Conservation (phyloP, 2,113 vertebrate species). For the Hiodon alosoides region DNA sequence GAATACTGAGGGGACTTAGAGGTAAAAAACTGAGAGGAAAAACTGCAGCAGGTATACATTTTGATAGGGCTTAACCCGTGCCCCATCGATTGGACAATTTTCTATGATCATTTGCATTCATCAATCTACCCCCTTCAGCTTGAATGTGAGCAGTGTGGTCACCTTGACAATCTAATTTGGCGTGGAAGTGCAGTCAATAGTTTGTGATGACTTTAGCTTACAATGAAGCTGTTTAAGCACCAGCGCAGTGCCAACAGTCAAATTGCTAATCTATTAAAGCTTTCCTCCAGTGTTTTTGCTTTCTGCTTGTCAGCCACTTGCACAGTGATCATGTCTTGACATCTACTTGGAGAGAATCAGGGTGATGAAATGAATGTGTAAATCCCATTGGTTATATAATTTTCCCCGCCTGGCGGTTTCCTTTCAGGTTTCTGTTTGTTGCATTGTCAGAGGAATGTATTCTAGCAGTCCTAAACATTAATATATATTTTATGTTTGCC, state of each 20-base stretch:
- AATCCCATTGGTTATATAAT: too few relatives aligned
- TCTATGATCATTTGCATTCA: constrained; percentile 11
- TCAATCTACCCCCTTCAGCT: not conserved
- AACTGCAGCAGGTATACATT: not conserved
- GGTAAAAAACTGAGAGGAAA: constrained; percentile 1
- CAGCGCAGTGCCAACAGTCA: too few relatives aligned
- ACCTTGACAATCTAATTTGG: constrained; percentile 19
- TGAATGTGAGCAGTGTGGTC: constrained; percentile 10
- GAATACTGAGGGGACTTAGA: constrained; percentile 13
- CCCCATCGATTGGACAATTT: constrained; percentile 5
- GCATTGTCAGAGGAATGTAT: too few relatives aligned
- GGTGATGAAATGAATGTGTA: not conserved
- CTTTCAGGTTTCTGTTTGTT: too few relatives aligned
- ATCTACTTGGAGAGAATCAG: not conserved
- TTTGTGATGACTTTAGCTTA: constrained; percentile 8
- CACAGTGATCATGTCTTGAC: not conserved
- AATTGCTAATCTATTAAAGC: constrained; percentile 4
- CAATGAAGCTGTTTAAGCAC: not conserved
- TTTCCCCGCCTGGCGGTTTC: too few relatives aligned
- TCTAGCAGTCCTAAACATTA: too few relatives aligned
- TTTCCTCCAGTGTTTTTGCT: not conserved
- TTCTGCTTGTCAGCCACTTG: constrained; percentile 3
- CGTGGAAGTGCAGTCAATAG: constrained; percentile 6
- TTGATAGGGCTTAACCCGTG: constrained; percentile 11
- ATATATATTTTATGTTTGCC: too few relatives aligned